Percentiles rank a stretch among this genome's conserved stretches.
These are phyloP conservation scores for Conomelus anceps DNA, from an alignment of 2,888 invertebrate species.

Conservation along the genomic window DNA sequence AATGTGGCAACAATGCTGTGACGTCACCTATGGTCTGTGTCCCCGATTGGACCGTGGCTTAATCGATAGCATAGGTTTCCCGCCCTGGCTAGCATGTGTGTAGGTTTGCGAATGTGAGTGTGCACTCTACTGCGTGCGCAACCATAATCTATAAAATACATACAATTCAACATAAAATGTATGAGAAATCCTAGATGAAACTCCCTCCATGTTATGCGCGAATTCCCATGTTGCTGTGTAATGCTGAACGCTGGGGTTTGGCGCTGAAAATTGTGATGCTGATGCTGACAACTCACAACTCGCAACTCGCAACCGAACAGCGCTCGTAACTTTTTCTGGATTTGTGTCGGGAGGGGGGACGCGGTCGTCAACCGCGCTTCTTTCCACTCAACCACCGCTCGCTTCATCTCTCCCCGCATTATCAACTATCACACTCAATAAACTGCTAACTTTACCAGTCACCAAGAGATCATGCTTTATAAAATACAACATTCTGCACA, in stretches of 20 bases:
- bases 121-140: not conserved
- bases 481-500: too few relatives aligned
- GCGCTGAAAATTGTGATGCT: not conserved
- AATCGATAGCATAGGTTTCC: conserved; percentile 2
- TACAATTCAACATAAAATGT: not conserved
- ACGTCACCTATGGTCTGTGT: conserved; percentile 13
- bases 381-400: not conserved
- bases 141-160: not conserved
- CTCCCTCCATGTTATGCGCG: not conserved
- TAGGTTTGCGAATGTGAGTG: not conserved
- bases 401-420: not conserved
- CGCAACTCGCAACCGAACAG: not conserved
- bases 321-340: not conserved
- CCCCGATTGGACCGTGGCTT: conserved; percentile 2
- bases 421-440: not conserved
- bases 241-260: too few relatives aligned
- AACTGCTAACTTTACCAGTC: not conserved
- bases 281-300: not conserved
- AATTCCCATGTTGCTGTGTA: not conserved
- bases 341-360: not conserved
- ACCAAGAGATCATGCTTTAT: not conserved
- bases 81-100: too few relatives aligned
- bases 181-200: not conserved
- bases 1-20: conserved; percentile 11
- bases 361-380: not conserved